A percentile compares a stretch with the other conserved stretches of the same genome.
Evolutionary conservation across 2,888 invertebrate genomes (phyloP).

Genomic region (Apeira syringaria): DNA sequence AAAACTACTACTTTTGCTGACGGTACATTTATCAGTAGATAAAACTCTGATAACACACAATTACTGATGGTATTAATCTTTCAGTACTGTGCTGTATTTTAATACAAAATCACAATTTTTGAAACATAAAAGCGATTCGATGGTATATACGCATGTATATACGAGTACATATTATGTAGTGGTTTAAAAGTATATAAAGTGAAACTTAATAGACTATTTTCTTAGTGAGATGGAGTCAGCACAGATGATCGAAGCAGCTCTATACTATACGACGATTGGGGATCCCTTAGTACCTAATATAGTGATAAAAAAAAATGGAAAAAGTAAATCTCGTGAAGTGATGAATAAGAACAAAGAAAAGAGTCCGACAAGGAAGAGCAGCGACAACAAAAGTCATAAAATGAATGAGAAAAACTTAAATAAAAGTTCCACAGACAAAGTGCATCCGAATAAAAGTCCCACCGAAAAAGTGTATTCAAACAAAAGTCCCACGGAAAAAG

Average conservation of each 20-base stretch:
- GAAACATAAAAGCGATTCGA: too few relatives aligned
- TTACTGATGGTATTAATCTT: slow-evolving; percentile 14
- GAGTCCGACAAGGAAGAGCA: not conserved
- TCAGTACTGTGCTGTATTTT: slow-evolving; percentile 14
- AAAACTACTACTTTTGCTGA: slow-evolving; percentile 4
- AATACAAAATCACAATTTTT: slow-evolving; percentile 5
- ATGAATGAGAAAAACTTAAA: not conserved
- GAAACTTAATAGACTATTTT: not conserved
- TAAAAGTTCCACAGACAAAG: slow-evolving; percentile 2
- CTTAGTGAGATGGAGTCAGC: slow-evolving; percentile 32
- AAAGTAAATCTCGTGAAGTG: slow-evolving; percentile 2
- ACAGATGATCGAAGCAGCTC: slow-evolving; percentile 36
- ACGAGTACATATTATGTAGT: too few relatives aligned
- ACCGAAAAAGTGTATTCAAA: slow-evolving; percentile 1
- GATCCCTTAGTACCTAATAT: slow-evolving; percentile 1
- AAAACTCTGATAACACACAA: slow-evolving; percentile 18
- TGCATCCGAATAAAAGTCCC: not conserved
- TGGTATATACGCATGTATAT: too few relatives aligned
- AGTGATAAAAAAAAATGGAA: slow-evolving; percentile 3
- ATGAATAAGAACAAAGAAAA: slow-evolving; percentile 9
- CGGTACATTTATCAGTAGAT: slow-evolving; percentile 19
- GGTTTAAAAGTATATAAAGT: not conserved
- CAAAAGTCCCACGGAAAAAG: slow-evolving; percentile 10
- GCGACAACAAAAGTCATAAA: slow-evolving; percentile 3
- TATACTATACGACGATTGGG: slow-evolving; percentile 19